These are phyloP conservation scores for Drosophila melanogaster DNA, from an alignment of 1,140 invertebrate species.

Conservation along the genomic window Release_6_plus_ISO1_MT NT_037436.4:19394001-19394500, in stretches of 20 bases:
- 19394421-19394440: constrained; percentile 35
- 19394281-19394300: constrained; percentile 43
- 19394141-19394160: constrained; percentile 1
- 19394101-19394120: background rate
- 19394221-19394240: constrained; percentile 17
- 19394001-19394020: too few relatives aligned
- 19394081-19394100: too few relatives aligned
- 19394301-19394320: constrained; percentile 63
- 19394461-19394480: constrained; percentile 57
- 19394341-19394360: constrained; percentile 10
- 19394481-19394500: constrained; percentile 52
- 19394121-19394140: constrained; percentile 12
- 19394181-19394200: constrained; percentile 1
- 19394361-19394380: constrained; percentile 73
- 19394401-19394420: constrained; percentile 33
- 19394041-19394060: too few relatives aligned
- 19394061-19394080: too few relatives aligned
- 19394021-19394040: too few relatives aligned
- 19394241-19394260: constrained; percentile 30
- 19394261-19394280: constrained; percentile 18
- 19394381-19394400: constrained; percentile 67
- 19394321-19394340: constrained; percentile 52
- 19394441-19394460: constrained; percentile 2
- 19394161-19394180: background rate
- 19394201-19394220: constrained; percentile 41